Evolutionary conservation across 2,797 vertebrate genomes (phyloP).

Genomic region (Sorex maritimensis): DNA sequence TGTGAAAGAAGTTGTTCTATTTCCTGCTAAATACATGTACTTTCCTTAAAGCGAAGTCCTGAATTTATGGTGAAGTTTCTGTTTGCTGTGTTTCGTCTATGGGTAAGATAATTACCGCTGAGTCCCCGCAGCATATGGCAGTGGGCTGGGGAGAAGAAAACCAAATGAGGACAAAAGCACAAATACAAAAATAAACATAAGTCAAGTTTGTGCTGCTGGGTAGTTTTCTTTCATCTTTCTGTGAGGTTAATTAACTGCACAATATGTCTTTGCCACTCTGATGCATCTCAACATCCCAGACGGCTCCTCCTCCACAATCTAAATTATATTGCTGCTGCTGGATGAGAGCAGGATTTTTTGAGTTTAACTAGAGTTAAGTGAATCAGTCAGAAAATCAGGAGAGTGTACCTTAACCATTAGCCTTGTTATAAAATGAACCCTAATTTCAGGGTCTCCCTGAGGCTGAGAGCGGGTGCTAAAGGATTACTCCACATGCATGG

Average conservation of each 20-base stretch:
- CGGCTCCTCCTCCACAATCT: slow-evolving; percentile 82
- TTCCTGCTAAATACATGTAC: background rate
- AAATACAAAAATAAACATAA: slow-evolving; percentile 87
- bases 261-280: slow-evolving; percentile 85
- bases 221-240: slow-evolving; percentile 86
- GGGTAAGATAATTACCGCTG: slow-evolving; percentile 78
- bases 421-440: background rate
- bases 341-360: slow-evolving; percentile 74
- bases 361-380: slow-evolving; percentile 71
- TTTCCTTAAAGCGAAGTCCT: background rate
- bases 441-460: background rate
- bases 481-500: rapidly evolving
- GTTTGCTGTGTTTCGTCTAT: slow-evolving; percentile 57
- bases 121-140: slow-evolving; percentile 83
- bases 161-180: slow-evolving; percentile 77
- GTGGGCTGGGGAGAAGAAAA: slow-evolving; percentile 73
- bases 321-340: slow-evolving; percentile 79
- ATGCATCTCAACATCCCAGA: slow-evolving; percentile 82
- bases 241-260: slow-evolving; percentile 89
- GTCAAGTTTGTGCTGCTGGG: slow-evolving; percentile 84
- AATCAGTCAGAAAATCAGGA: slow-evolving; percentile 3
- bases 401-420: slow-evolving; percentile 11
- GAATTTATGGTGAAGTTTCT: background rate
- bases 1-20: background rate
- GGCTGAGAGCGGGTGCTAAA: too few species aligned